phyloP scores from a whole-genome alignment of 2,113 vertebrate genomes.

The Psilopsiagon aymara region DNA sequence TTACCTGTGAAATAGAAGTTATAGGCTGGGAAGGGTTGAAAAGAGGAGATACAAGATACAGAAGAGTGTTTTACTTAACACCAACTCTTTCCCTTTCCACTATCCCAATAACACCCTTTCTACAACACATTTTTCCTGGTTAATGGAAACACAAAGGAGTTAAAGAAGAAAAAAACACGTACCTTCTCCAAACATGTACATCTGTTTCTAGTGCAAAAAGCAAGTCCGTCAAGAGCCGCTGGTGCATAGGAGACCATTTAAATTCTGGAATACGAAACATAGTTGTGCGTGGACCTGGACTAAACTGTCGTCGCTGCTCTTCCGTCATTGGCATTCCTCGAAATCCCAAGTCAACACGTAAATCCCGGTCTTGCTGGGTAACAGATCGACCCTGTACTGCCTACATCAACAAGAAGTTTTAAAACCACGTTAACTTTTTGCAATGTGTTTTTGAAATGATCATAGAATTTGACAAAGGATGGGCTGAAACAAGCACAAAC shows the following conservation, averaged over 20 bases:
- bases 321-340: constrained; percentile 99
- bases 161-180: neutral
- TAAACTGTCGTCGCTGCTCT: constrained; percentile 96
- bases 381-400: constrained; percentile 90
- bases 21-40: neutral
- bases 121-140: neutral
- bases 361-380: constrained; percentile 90
- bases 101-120: neutral
- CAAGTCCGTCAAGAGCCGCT: constrained; percentile 93
- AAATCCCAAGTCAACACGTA: constrained; percentile 95
- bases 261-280: constrained; percentile 99
- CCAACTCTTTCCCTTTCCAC: neutral
- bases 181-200: constrained; percentile 99
- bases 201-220: constrained; percentile 97
- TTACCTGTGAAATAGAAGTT: neutral
- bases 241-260: constrained; percentile 99
- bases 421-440: neutral
- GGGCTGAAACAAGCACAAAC: neutral
- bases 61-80: neutral
- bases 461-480: neutral
- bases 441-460: neutral
- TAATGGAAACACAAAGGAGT: neutral
- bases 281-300: constrained; percentile 95
- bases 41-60: neutral
- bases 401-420: constrained; percentile 67